Evolutionary conservation across 2,888 invertebrate species (phyloP).

Genomic region (Coelinius sp.): DNA sequence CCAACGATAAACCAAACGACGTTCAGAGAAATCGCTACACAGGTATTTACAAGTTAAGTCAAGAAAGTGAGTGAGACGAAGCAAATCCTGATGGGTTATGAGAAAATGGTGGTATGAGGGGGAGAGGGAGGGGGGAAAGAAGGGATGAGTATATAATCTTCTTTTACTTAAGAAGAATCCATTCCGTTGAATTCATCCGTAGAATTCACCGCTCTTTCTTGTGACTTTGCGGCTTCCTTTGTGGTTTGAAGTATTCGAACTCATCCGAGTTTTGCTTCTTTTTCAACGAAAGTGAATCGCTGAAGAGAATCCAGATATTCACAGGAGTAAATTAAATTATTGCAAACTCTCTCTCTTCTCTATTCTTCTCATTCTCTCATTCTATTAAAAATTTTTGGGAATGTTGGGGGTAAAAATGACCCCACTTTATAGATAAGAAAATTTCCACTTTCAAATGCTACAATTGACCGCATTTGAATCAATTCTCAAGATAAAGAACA

Average conservation of each 20-base stretch:
- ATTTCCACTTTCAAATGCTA: no score
- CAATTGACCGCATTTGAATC: no score
- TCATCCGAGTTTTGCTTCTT: not conserved
- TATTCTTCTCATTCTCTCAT: no score
- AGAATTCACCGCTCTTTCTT: not conserved
- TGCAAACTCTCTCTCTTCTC: no score
- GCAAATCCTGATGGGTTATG: slow-evolving; percentile 7
- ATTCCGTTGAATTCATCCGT: slow-evolving; percentile 10
- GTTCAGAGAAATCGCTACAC: slow-evolving; percentile 20
- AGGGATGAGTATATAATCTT: slow-evolving; percentile 7
- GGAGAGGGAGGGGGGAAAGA: not conserved
- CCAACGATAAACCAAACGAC: slow-evolving; percentile 14
- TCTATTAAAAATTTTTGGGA: no score
- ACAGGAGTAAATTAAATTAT: no score
- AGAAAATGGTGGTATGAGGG: slow-evolving; percentile 2
- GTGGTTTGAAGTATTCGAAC: not conserved
- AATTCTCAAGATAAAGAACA: no score
- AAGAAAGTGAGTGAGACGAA: not conserved
- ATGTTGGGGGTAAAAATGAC: no score
- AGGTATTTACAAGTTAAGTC: slow-evolving; percentile 16
- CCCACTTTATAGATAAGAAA: no score
- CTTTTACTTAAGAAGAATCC: slow-evolving; percentile 4
- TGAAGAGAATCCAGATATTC: not conserved
- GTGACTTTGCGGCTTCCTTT: slow-evolving; percentile 1
- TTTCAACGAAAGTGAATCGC: no score